Evolutionary conservation across 2,797 vertebrate genomes (phyloP).

Genomic region (Epinephelus awoara): DNA sequence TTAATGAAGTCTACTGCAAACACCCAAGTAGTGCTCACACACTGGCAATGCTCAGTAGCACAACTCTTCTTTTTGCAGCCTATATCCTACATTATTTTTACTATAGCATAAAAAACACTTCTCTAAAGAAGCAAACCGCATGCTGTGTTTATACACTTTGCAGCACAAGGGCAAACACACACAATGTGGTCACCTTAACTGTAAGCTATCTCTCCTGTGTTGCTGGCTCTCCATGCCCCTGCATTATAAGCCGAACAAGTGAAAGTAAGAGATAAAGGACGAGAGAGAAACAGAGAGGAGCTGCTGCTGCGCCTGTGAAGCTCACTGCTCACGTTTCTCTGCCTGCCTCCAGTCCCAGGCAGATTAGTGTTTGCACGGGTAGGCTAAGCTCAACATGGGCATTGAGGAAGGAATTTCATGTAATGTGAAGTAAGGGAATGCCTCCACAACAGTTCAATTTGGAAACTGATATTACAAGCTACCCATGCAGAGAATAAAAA

Average conservation of each 20-base stretch:
- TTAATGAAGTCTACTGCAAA: slow-evolving; percentile 64
- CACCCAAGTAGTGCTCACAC: slow-evolving; percentile 44
- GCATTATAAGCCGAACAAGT: slow-evolving; percentile 11
- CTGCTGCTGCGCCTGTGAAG: slow-evolving; percentile 44
- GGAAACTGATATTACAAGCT: background rate
- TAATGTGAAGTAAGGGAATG: slow-evolving; percentile 1
- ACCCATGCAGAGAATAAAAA: background rate
- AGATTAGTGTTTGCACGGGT: slow-evolving; percentile 80
- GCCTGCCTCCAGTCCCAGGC: slow-evolving; percentile 72
- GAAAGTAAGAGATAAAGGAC: slow-evolving; percentile 25
- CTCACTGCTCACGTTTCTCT: slow-evolving; percentile 80
- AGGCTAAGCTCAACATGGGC: slow-evolving; percentile 66
- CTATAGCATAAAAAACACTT: slow-evolving; percentile 8
- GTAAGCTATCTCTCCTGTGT: background rate
- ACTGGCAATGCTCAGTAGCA: slow-evolving; percentile 17
- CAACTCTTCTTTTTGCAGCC: background rate
- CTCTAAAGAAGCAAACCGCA: background rate
- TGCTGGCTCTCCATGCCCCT: background rate
- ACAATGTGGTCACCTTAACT: background rate
- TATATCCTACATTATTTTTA: background rate
- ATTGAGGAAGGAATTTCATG: slow-evolving; percentile 34
- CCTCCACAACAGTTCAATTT: background rate
- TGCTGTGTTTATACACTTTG: background rate
- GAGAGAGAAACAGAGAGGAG: background rate
- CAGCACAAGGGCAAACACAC: slow-evolving; percentile 2